phyloP scores from a whole-genome alignment of 2,797 vertebrate genomes.

The Mormyrus proboscirostris region DNA sequence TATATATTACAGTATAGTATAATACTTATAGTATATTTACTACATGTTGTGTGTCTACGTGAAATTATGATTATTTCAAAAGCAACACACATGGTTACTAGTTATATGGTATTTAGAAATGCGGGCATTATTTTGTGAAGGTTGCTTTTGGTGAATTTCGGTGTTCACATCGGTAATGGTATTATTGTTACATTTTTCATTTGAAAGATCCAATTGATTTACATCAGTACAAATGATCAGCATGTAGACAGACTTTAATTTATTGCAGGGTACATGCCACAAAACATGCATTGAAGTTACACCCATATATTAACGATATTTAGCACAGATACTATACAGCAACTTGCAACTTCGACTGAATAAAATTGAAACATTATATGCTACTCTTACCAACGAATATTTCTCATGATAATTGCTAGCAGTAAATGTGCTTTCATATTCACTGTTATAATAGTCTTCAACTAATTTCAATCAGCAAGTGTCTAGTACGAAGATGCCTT shows the following conservation, averaged over 20 bases:
- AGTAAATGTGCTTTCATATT: constrained; percentile 57
- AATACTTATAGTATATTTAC: background rate
- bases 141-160: background rate
- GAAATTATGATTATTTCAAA: background rate
- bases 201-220: background rate
- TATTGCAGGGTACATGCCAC: constrained; percentile 97
- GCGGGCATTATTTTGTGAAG: background rate
- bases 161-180: background rate
- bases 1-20: background rate
- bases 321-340: constrained; percentile 77
- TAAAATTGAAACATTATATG: constrained; percentile 23
- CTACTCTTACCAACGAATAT: constrained; percentile 42
- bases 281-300: constrained; percentile 87
- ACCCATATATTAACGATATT: constrained; percentile 73
- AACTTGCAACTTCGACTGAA: constrained; percentile 53
- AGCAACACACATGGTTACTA: background rate
- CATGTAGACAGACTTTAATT: constrained; percentile 64
- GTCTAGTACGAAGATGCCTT: constrained; percentile 49
- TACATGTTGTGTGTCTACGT: background rate
- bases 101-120: background rate
- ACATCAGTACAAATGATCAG: constrained; percentile 18
- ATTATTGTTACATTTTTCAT: background rate
- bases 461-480: constrained; percentile 57
- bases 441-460: constrained; percentile 56
- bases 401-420: constrained; percentile 43